Conservation (phyloP, 2,113 vertebrate species). For the Petroica traversi region DNA sequence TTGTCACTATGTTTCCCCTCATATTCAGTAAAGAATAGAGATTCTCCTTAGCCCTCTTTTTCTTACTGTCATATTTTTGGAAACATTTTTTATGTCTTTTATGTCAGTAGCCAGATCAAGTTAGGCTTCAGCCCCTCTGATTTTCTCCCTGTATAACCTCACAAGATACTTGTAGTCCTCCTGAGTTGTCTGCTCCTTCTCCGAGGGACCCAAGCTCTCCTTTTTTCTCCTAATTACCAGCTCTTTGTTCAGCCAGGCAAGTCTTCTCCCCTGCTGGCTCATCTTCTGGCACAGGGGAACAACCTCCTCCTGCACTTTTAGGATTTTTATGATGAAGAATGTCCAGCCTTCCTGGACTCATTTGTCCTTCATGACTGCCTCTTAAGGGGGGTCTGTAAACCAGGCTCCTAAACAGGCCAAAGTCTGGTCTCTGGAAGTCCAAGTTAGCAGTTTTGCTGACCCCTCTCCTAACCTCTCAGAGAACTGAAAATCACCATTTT, state of each 20-base stretch:
- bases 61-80: not conserved
- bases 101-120: not conserved
- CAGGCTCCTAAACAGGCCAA: not conserved
- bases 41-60: not conserved
- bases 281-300: not conserved
- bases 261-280: not conserved
- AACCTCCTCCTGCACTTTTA: not conserved
- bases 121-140: not conserved
- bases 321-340: not conserved
- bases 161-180: not conserved
- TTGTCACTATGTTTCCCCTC: not conserved
- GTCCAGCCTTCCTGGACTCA: not conserved
- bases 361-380: not conserved
- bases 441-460: not conserved
- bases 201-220: not conserved
- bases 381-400: not conserved
- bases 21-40: not conserved
- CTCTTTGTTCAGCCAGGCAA: not conserved
- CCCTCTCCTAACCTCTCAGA: not conserved
- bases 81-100: not conserved
- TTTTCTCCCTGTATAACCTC: not conserved
- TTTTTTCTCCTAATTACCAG: not conserved
- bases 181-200: not conserved
- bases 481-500: not conserved
- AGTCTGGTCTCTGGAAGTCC: not conserved